Base-by-base conservation (phyloP, 2,888 invertebrate species). In the Morpho achilles region DNA sequence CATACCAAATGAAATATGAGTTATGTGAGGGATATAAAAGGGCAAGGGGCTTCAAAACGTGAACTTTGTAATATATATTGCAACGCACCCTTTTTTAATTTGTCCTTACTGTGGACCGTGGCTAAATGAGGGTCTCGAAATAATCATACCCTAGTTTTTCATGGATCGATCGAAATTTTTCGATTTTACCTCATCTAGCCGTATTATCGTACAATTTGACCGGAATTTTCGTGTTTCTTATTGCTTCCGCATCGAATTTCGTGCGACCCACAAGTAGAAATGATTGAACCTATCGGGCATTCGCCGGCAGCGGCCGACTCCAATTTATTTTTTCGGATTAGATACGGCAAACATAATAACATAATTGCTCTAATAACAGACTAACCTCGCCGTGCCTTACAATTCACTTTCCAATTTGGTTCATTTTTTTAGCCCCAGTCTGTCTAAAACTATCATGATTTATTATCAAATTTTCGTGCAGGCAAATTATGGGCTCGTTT, bases 331-430 rank as follows among this genome's bases (percentile, higher is more conserved):
- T 53, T 90, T 88, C 81, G 85, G 84, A 90, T 90, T 90, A 89
- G 90, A 89, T 87, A 89, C 89, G 87, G 87, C 87, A 79, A 85
- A 87, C 85, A 87, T 89, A 90, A 90, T 89, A 88, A 90, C 89
- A 89, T 89, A 90, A 90, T 90, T 90, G 90, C 75, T 87, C 86
- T 89, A 89, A 89, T 90, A 90, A 89, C 83, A 89, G 83, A 76
- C 79, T 78, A 75, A 80, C 76, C 81, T 75, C 79, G 86, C 82
- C 82, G 83, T 86, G 84, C 87, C 90, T 86, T 87, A 90, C 86
- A 87, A 87, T 89, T 89, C 88, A 89, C 90, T 90, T 90, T 90
- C 87, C 84, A 90, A 90, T 88, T 89, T 88, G 86, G 88, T 88
- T 86, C 87, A 87, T 88, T 86, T 89, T 58, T 89, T 87, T 72